Percentiles rank a stretch among this genome's conserved stretches.
phyloP scores from a whole-genome alignment of 2,888 invertebrate genomes.

The Euplagia quadripunctaria region DNA sequence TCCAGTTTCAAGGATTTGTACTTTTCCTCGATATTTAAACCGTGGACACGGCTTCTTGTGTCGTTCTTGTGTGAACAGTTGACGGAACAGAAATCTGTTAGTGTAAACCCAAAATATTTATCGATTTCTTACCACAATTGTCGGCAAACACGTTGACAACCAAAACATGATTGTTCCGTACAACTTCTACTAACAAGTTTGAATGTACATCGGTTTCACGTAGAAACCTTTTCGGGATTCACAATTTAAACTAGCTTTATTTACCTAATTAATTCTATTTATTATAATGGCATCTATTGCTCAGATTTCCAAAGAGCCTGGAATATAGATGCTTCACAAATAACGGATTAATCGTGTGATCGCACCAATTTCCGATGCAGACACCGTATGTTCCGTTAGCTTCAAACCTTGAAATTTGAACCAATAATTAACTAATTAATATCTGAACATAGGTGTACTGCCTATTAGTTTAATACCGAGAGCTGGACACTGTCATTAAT shows the following conservation, averaged over 20 bases:
- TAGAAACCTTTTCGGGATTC: neutral
- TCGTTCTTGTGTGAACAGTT: neutral
- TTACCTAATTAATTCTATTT: too few relatives aligned
- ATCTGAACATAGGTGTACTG: neutral
- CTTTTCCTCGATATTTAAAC: too few relatives aligned
- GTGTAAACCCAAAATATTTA: conserved; percentile 8
- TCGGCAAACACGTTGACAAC: neutral
- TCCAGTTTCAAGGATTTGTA: neutral
- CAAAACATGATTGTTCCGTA: conserved; percentile 12
- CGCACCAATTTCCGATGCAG: conserved; percentile 6
- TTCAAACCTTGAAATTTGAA: neutral
- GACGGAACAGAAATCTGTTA: neutral
- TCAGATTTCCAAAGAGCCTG: neutral
- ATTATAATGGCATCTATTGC: neutral
- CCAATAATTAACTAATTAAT: neutral
- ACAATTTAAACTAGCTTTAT: neutral
- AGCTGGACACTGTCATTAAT: neutral
- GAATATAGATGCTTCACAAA: neutral
- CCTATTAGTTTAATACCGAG: neutral
- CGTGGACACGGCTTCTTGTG: neutral
- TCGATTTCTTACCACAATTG: conserved; percentile 8
- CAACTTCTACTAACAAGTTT: conserved; percentile 6
- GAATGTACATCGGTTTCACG: neutral
- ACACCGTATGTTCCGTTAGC: neutral
- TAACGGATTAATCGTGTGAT: neutral